Evolutionary conservation across 2,797 vertebrate genomes (phyloP), one percentile per base, ranked within the genome.

Genomic region (Lagocephalus sceleratus): DNA sequence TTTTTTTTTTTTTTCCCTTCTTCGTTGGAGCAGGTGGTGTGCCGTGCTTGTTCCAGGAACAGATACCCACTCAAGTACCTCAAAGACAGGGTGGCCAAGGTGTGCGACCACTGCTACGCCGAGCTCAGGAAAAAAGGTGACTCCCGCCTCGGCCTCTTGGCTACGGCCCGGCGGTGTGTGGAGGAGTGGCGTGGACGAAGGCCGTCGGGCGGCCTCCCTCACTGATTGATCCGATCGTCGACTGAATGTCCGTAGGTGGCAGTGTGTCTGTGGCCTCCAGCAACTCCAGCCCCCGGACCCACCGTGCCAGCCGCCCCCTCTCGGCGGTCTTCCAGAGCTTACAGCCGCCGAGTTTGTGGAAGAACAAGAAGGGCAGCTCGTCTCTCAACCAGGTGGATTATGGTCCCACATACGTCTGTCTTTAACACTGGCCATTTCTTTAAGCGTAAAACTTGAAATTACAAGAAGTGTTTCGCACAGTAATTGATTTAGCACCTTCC

Each of bases 21-120:
- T 46, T 16, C 73, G 11, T 64, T 2, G 49, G 55, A 68, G 47
- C 83, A 99, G 97, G 96, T 98, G 47, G 92, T 98, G 66, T 99
- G 97, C 75, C 92, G 95, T 23, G 92, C 94, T 66, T 99, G 97
- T 73, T 99, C 95, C 11, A 90, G 93, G 73, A 97, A 98, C 88
- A 94, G 96, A 88, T 97, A 94, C 78, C 94, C 96, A 7, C 90
- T 99, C 66, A 98, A 94, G 91, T 98, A 98, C 91, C 94, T 99
- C 87, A 98, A 95, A 87, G 94, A 96, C 81, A 86, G 94, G 50
- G 79, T 93, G 85, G 94, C 92, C 63, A 98, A 98, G 92, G 97
- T 99, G 62, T 99, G 97, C 60, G 92, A 99, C 22, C 92, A 91
- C 85, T 99, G 97, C 87, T 95, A 92, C 1, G 53, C 78, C 0